These are phyloP conservation scores for Himantopus leucocephalus DNA, from an alignment of 2,113 vertebrate species.

Conservation along the genomic window DNA sequence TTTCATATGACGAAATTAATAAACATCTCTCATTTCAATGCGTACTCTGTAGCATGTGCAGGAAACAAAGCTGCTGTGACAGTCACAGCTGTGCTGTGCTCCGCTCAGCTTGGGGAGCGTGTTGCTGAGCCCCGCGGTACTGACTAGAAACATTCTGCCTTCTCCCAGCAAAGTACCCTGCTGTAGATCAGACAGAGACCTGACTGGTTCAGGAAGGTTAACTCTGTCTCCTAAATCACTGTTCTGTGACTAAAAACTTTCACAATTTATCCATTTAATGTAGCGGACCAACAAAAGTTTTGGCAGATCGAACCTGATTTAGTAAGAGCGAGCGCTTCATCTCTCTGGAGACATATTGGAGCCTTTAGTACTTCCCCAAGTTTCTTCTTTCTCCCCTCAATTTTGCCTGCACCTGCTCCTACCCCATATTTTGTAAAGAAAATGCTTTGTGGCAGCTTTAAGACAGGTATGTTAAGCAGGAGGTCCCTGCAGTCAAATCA, in stretches of 20 bases:
- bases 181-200: background rate
- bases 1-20: background rate
- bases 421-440: background rate
- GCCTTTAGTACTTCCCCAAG: background rate
- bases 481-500: background rate
- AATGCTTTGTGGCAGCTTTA: background rate
- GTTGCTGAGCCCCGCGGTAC: background rate
- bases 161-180: background rate
- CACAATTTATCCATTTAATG: background rate
- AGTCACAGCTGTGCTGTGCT: background rate
- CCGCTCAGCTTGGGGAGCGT: background rate
- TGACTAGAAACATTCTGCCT: background rate
- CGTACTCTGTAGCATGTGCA: background rate
- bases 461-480: background rate
- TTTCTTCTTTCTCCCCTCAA: background rate
- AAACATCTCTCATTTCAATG: background rate
- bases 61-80: background rate
- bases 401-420: background rate
- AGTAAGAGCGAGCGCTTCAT: background rate
- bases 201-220: background rate
- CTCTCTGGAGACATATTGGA: background rate
- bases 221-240: background rate
- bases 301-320: background rate
- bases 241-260: background rate
- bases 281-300: background rate